Percentiles rank a stretch among this genome's conserved stretches.
These are phyloP conservation scores for Leguminivora glycinivorella DNA, from an alignment of 1,140 invertebrate species.

Conservation along the genomic window DNA sequence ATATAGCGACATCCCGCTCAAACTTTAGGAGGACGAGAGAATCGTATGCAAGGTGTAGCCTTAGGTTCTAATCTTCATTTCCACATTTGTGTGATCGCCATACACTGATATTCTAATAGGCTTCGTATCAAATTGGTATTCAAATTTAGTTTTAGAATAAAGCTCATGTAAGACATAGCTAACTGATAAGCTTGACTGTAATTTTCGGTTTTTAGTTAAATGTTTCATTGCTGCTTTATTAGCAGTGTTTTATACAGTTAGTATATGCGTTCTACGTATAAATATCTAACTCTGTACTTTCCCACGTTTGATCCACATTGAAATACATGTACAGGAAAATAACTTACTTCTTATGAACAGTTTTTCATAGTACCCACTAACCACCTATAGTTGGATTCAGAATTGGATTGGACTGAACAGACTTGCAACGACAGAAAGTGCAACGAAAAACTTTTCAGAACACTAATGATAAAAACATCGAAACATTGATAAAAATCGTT, in stretches of 20 bases:
- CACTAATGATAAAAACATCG: conserved; percentile 16
- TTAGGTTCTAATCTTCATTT: no score
- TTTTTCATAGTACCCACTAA: no score
- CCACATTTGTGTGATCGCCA: background rate
- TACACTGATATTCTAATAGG: background rate
- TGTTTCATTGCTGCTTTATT: background rate
- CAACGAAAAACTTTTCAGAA: background rate
- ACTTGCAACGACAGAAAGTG: no score
- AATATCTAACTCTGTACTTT: background rate
- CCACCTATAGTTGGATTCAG: no score
- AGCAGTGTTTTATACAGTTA: background rate
- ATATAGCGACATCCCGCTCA: no score
- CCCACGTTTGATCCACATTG: background rate
- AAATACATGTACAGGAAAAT: no score
- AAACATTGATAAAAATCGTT: conserved; percentile 23
- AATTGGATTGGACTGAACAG: no score
- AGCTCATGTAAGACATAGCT: background rate
- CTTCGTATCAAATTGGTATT: background rate
- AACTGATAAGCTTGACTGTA: background rate
- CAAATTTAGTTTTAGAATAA: background rate
- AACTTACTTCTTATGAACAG: no score
- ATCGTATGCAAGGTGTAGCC: no score
- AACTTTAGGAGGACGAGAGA: no score
- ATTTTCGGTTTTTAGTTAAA: background rate
- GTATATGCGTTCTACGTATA: background rate